These are phyloP conservation scores for Picathartes gymnocephalus DNA, from an alignment of 2,113 vertebrate genomes.

Conservation along the genomic window DNA sequence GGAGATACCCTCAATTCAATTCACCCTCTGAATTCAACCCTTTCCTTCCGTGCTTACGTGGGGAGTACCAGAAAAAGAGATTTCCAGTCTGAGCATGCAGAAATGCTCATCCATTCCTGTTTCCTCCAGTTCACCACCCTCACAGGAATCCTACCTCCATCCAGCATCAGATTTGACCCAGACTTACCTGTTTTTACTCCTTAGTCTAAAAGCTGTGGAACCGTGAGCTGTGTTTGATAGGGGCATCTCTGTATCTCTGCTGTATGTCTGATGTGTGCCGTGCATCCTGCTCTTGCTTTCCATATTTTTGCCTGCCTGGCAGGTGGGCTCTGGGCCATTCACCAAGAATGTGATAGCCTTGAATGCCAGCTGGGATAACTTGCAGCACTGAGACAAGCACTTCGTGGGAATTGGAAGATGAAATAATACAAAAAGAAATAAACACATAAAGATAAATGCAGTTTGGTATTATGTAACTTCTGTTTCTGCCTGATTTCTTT, in stretches of 20 bases:
- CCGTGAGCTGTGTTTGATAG: neutral
- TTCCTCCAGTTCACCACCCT: neutral
- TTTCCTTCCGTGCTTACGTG: neutral
- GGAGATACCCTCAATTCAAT: neutral
- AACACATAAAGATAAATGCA: neutral
- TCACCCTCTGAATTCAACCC: neutral
- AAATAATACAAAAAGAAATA: neutral
- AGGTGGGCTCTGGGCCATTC: neutral
- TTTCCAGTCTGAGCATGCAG: neutral
- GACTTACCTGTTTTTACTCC: neutral
- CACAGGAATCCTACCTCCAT: neutral
- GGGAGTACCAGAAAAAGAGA: neutral
- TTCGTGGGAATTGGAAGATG: neutral
- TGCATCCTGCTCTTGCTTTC: neutral
- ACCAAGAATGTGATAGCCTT: neutral
- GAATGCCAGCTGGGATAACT: neutral
- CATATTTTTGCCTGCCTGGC: neutral
- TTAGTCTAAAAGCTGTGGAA: neutral
- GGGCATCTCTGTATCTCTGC: neutral
- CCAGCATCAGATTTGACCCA: neutral
- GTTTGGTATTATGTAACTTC: neutral
- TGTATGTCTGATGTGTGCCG: accelerated
- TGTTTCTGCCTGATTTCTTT: neutral
- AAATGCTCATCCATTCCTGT: neutral
- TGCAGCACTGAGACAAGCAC: neutral